Percentiles rank a stretch among this genome's conserved stretches.
These are phyloP conservation scores for Onychomys torridus DNA, from an alignment of 2,797 vertebrate species.

Conservation along the genomic window DNA sequence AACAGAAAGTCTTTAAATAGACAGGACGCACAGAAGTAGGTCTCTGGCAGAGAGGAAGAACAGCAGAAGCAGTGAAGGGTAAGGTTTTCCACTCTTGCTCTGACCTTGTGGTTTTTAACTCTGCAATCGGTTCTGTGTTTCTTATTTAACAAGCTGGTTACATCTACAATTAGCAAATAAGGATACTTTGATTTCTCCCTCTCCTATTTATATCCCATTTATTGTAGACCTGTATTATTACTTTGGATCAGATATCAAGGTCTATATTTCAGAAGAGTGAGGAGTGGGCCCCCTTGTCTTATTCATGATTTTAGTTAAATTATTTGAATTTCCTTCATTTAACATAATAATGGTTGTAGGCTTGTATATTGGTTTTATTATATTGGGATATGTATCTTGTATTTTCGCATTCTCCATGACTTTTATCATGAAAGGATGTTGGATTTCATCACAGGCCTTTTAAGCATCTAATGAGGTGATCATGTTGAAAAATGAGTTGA, in stretches of 20 bases:
- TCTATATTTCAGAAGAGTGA: background rate
- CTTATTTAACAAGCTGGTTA: no score
- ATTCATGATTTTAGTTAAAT: background rate
- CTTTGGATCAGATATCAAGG: no score
- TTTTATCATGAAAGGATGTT: background rate
- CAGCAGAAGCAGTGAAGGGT: no score
- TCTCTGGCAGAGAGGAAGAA: no score
- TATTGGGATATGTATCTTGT: background rate
- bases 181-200: background rate
- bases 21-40: no score
- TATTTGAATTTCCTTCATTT: background rate
- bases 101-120: no score
- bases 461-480: background rate
- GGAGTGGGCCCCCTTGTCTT: background rate
- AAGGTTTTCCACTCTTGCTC: no score
- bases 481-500: background rate
- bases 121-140: no score
- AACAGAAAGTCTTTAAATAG: no score
- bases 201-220: background rate
- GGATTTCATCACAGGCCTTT: background rate
- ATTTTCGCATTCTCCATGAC: background rate
- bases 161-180: no score
- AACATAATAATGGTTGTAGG: background rate
- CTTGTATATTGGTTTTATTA: background rate
- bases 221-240: background rate